These are phyloP conservation scores for Andrena bicolor DNA, from an alignment of 2,888 invertebrate species.

Conservation along the genomic window DNA sequence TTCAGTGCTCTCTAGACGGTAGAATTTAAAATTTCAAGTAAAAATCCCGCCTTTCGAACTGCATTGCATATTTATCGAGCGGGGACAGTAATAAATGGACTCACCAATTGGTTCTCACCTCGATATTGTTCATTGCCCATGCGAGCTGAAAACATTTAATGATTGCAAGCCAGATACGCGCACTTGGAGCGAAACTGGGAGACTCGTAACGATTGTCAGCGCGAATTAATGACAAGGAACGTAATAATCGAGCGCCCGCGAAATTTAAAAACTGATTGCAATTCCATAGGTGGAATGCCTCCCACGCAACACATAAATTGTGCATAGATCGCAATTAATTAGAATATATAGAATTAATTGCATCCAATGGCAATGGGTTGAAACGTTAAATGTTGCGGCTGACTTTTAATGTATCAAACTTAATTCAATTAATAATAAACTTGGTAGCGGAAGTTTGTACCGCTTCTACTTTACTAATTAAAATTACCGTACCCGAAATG, in stretches of 20 bases:
- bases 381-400: not conserved
- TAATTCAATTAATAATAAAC: constrained; percentile 11
- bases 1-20: not conserved
- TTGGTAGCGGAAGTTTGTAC: not conserved
- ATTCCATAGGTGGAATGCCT: not conserved
- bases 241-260: constrained; percentile 12
- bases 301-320: not conserved
- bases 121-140: constrained; percentile 37
- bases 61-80: constrained; percentile 51
- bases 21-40: constrained; percentile 37
- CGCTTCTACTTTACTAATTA: constrained; percentile 4
- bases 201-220: not conserved
- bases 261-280: constrained; percentile 29
- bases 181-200: not conserved
- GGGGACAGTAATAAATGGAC: constrained; percentile 48
- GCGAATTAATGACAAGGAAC: constrained; percentile 3
- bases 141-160: constrained; percentile 28
- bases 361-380: too few species aligned
- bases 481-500: not conserved
- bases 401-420: not conserved
- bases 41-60: constrained; percentile 40
- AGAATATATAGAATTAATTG: not conserved
- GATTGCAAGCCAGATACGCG: constrained; percentile 12
- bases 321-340: not conserved
- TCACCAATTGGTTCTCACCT: constrained; percentile 31